Evolutionary conservation across 2,113 vertebrate genomes (phyloP), one percentile per base, ranked within the genome.

Genomic region (Neolamprologus toae): DNA sequence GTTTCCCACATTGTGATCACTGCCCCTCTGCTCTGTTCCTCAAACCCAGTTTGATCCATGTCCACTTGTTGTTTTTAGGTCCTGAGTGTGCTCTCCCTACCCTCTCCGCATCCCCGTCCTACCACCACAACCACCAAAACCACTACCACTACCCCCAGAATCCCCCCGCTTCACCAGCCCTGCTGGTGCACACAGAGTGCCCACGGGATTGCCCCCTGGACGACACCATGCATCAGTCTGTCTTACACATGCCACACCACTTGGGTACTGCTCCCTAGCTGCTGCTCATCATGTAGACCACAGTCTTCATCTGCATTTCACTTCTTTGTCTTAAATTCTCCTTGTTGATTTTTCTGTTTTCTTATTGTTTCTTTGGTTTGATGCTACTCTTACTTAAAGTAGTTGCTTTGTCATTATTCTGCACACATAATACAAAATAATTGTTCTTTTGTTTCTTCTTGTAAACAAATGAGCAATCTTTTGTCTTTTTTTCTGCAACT

Each of bases 141-240:
- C 93, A 94, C 92, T 88, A 85, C 93, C 92, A 94, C 90, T 93
- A 93, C 76, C 94, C 94, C 84, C 94, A 95, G 92, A 94, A 95
- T 87, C 96, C 96, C 89, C 96, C 96, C 5, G 88, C 95, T 88
- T 97, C 96, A 90, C 96, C 96, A 61, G 94, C 96, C 94, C 95
- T 97, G 92, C 93, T 97, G 90, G 93, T 97, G 93, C 96, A 96
- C 93, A 93, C 96, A 80, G 96, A 97, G 88, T 96, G 95, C 92
- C 92, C 93, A 11, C 92, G 85, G 90, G 96, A 96, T 90, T 94
- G 90, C 93, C 94, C 96, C 92, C 92, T 97, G 96, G 97, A 97
- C 17, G 95, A 97, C 92, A 94, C 92, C 95, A 96, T 97, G 93
- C 96, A 95, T 94, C 96, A 94, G 91, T 96, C 95, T 96, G 96